These are phyloP conservation scores for Nasua narica DNA, from an alignment of 2,797 vertebrate genomes.

Conservation along the genomic window DNA sequence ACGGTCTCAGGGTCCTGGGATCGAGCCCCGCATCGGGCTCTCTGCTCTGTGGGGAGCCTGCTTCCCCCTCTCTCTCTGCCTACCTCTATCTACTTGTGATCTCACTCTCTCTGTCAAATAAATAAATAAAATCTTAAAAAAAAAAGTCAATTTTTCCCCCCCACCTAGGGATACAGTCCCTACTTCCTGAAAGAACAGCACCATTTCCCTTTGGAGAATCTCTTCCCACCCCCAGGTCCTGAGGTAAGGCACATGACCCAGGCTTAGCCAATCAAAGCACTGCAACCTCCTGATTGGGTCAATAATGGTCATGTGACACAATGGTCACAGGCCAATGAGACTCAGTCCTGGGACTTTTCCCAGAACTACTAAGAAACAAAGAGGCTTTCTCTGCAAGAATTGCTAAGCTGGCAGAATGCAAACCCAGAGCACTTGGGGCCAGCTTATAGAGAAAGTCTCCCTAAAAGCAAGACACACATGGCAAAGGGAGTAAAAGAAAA, in stretches of 20 bases:
- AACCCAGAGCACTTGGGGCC: background rate
- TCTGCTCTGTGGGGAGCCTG: too few relatives aligned
- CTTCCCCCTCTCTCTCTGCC: too few relatives aligned
- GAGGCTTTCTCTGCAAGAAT: background rate
- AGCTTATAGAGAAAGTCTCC: background rate
- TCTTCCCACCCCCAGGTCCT: fast-evolving
- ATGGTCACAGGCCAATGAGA: background rate
- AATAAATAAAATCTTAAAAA: too few relatives aligned
- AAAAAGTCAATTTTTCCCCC: background rate
- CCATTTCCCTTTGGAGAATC: background rate
- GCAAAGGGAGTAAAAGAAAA: background rate
- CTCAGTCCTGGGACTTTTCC: background rate
- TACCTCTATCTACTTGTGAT: too few relatives aligned
- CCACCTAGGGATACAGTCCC: background rate
- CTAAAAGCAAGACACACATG: background rate
- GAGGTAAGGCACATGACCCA: background rate
- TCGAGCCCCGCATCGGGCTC: too few relatives aligned
- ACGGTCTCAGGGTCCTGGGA: too few relatives aligned
- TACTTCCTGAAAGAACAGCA: background rate
- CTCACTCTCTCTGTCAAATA: too few relatives aligned
- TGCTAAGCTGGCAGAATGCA: background rate
- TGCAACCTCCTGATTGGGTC: background rate
- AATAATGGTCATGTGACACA: background rate
- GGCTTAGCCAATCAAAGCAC: background rate
- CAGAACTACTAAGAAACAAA: background rate